phyloP scores from a whole-genome alignment of 1,140 invertebrate genomes.

The Asobara japonica region DNA sequence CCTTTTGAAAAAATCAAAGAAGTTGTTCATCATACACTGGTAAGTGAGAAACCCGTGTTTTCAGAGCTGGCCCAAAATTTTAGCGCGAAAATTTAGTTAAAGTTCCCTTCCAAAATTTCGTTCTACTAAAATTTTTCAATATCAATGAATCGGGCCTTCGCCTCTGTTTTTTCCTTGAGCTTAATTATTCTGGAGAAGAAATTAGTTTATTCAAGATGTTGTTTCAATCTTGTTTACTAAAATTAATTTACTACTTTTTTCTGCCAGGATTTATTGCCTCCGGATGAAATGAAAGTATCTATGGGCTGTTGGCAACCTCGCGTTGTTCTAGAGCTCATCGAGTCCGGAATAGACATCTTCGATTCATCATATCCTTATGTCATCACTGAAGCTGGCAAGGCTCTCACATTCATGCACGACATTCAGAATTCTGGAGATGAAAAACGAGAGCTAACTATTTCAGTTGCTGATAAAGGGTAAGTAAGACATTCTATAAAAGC shows the following conservation, averaged over 20 bases:
- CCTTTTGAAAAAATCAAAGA: slow-evolving; percentile 69
- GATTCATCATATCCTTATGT: slow-evolving; percentile 78
- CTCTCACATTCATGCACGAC: slow-evolving; percentile 69
- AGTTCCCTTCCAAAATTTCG: too few species aligned
- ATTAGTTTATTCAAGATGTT: too few species aligned
- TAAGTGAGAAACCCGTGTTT: slow-evolving; percentile 59
- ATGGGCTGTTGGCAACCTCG: slow-evolving; percentile 78
- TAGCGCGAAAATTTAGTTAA: too few species aligned
- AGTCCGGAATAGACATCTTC: slow-evolving; percentile 82
- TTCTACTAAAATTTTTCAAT: too few species aligned
- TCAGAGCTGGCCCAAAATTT: too few species aligned
- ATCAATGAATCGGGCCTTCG: too few species aligned
- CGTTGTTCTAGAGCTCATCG: slow-evolving; percentile 72
- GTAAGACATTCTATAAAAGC: too few species aligned
- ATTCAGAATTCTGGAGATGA: slow-evolving; percentile 32
- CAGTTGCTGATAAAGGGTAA: slow-evolving; percentile 60
- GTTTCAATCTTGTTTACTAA: slow-evolving; percentile 5
- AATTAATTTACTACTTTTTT: slow-evolving; percentile 47
- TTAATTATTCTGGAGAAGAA: too few species aligned
- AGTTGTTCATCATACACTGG: slow-evolving; percentile 72
- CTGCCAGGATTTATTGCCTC: slow-evolving; percentile 72
- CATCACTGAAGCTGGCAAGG: slow-evolving; percentile 71
- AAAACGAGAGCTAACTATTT: slow-evolving; percentile 52
- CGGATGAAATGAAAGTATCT: slow-evolving; percentile 72
- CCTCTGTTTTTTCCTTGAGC: too few species aligned